Base-by-base conservation (phyloP, 2,888 invertebrate genomes). In the Drosophila koepferae region DNA sequence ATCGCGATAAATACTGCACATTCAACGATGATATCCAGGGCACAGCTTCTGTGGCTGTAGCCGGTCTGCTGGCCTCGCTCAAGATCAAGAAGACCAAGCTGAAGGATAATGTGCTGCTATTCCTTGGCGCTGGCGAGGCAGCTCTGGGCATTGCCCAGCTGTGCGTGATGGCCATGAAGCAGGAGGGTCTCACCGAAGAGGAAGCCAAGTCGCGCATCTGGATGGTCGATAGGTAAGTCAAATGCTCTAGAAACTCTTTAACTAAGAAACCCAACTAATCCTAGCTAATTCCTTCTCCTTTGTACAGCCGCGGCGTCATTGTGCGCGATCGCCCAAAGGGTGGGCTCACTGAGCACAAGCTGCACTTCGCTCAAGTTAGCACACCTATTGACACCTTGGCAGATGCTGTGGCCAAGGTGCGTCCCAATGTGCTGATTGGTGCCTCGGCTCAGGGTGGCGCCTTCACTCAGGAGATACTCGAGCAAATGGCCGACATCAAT, bases 11-110 rank as follows among this genome's bases (percentile, higher is more conserved):
- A 90, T 96, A 97, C 93, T 99, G 99, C 93, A 98, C 98, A 16
- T 99, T 99, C 94, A 99, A 99, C 94, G 99, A 99, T 93, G 99
- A 99, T 93, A 99, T 99, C 92, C 99, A 99, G 66, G 99, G 99
- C 91, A 98, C 99, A 6, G 99, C 99, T 3, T 95, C 98, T 7
- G 99, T 99, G 20, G 99, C 98, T 14, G 97, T 99, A 28, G 98
- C 98, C 16, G 99, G 99, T 0, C 94, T 99, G 55, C 92, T 99
- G 74, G 97, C 99, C 44, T 96, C 98, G 31, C 94, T 98, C 48
- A 94, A 97, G 70, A 94, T 99, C 83, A 99, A 98, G 14, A 95
- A 96, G 79, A 97, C 95, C 77, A 95, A 95, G 81, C 94, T 99
- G 38, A 95, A 95, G 2, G 97, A 99, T 23, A 97, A 99, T 92